Evolutionary conservation across 1,140 invertebrate genomes (phyloP), one percentile per base, ranked within the genome.

Genomic region (Papilio glaucus): DNA sequence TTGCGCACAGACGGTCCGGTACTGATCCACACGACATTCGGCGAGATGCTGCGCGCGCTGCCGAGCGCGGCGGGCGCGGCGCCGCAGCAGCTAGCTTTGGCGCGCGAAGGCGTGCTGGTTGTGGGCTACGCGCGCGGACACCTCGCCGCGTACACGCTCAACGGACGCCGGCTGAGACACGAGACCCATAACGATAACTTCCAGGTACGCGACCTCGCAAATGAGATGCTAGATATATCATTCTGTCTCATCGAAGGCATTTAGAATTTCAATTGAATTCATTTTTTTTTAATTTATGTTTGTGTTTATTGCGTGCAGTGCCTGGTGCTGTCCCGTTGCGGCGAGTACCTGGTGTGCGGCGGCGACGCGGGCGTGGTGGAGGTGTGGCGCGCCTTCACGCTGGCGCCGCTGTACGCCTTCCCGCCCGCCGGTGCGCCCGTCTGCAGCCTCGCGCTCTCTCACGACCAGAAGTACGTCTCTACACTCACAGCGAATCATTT

Each of bases 401-500:
- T 99, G 71, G 98, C 98, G 75, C 95, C 99, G 70, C 95, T 99
- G 0, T 99, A 99, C 93, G 98, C 98, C 73, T 99, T 99, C 94
- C 98, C 98, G 77, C 96, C 97, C 62, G 99, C 98, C 94, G 98
- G 99, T 93, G 98, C 97, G 87, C 96, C 97, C 85, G 97, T 99
- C 73, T 95, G 97, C 72, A 98, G 98, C 18, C 94, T 99, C 70
- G 98, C 98, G 71, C 95, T 99, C 60, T 98, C 98, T 68, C 98
- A 99, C 93, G 98, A 99, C 95, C 98, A 99, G 95, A 98, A 98
- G 98, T 99, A 95, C 95, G 95, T 95, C n/a, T n/a, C n/a, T n/a
- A n/a, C n/a, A n/a, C n/a, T n/a, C n/a, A n/a, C n/a, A n/a, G n/a
- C n/a, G n/a, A n/a, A n/a, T n/a, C n/a, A n/a, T n/a, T n/a, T n/a